phyloP scores from a whole-genome alignment of 2,113 vertebrate genomes.

The Callipepla californica region DNA sequence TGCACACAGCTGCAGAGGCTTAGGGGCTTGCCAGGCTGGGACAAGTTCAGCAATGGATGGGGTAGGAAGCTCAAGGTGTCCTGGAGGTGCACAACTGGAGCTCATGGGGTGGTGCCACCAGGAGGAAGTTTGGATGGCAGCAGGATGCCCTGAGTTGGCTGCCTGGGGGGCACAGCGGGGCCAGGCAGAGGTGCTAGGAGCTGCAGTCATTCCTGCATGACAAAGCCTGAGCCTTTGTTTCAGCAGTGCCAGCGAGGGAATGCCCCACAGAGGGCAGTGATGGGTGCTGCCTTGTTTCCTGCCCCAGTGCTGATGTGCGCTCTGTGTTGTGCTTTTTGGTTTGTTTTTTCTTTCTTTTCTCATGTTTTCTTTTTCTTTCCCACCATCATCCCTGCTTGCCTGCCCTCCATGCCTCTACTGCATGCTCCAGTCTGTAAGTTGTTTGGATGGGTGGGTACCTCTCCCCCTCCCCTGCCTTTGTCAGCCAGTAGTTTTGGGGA shows the following conservation, averaged over 20 bases:
- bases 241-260: neutral
- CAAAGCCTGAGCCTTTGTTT: neutral
- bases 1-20: accelerated
- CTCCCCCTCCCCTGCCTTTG: conserved; percentile 2
- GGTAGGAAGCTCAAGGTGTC: neutral
- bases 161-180: accelerated
- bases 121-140: neutral
- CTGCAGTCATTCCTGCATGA: accelerated
- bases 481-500: neutral
- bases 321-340: conserved; percentile 28
- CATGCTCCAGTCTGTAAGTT: conserved; percentile 95
- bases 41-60: neutral
- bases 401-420: conserved; percentile 75
- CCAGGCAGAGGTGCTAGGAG: neutral
- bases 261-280: neutral
- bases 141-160: accelerated
- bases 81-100: neutral
- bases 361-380: conserved; percentile 72
- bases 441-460: neutral
- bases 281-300: neutral
- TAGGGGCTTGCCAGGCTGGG: neutral
- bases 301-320: accelerated
- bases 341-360: conserved; percentile 61
- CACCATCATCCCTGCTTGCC: conserved; percentile 74
- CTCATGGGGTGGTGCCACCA: accelerated